These are phyloP conservation scores for Mola mola DNA, from an alignment of 2,113 vertebrate species.

Conservation along the genomic window DNA sequence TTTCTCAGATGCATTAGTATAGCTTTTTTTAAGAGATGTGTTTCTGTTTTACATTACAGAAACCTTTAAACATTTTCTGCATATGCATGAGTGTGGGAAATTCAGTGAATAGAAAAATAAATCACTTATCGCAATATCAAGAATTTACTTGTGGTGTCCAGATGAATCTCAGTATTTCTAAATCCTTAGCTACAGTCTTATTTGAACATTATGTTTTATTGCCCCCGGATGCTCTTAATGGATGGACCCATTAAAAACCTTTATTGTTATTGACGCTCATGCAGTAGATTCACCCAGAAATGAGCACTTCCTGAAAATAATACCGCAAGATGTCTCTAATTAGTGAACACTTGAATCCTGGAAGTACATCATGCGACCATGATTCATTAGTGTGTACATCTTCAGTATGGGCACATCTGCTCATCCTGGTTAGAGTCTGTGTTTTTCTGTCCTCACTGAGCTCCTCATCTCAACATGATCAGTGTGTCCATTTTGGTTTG, in stretches of 20 bases:
- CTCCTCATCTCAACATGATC: neutral
- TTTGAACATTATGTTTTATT: neutral
- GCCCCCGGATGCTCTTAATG: neutral
- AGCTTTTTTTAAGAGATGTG: too few relatives aligned
- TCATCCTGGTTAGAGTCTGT: neutral
- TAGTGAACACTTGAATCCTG: neutral
- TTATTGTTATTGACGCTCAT: neutral
- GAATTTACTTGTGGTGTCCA: neutral
- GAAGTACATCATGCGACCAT: slow-evolving; percentile 11
- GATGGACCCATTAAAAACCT: neutral
- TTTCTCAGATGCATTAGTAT: too few relatives aligned
- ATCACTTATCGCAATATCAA: too few relatives aligned
- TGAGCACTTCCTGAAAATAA: neutral
- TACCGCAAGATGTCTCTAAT: neutral
- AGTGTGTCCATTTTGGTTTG: too few relatives aligned
- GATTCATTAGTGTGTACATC: too few relatives aligned
- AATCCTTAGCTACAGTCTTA: neutral
- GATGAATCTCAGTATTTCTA: neutral
- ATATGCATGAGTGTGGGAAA: too few relatives aligned
- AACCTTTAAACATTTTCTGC: too few relatives aligned
- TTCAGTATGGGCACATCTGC: rapidly evolving
- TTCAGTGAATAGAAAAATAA: too few relatives aligned
- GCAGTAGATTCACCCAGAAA: neutral
- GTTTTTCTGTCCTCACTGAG: neutral
- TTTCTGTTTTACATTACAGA: too few relatives aligned